phyloP scores from a whole-genome alignment of 2,888 invertebrate genomes.

The Monochamus alternatus region DNA sequence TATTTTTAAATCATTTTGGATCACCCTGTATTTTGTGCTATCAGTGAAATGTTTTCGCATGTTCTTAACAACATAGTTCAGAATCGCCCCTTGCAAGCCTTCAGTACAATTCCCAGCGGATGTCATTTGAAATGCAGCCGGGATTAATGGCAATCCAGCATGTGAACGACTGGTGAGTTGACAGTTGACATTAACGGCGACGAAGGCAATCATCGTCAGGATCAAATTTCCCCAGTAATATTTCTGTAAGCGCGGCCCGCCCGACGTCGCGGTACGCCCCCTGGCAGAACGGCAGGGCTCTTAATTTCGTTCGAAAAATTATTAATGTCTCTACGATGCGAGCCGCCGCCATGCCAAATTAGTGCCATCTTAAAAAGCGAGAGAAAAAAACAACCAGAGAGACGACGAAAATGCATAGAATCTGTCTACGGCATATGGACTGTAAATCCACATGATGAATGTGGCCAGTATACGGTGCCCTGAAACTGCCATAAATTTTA shows the following conservation, averaged over 20 bases:
- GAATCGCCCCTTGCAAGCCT: neutral
- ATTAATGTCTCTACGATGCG: conserved; percentile 33
- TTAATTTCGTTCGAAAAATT: conserved; percentile 33
- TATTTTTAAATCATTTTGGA: too few species aligned
- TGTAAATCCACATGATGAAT: conserved; percentile 39
- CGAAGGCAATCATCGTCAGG: conserved; percentile 28
- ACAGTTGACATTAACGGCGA: conserved; percentile 25
- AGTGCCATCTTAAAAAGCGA: conserved; percentile 28
- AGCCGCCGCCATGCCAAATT: conserved; percentile 39
- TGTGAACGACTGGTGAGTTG: conserved; percentile 8
- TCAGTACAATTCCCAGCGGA: neutral
- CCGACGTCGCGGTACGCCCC: conserved; percentile 24
- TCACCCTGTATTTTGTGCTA: too few species aligned
- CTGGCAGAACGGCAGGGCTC: conserved; percentile 22
- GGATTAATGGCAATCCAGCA: neutral
- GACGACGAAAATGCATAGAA: conserved; percentile 37
- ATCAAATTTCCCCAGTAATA: conserved; percentile 31
- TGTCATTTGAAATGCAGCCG: neutral
- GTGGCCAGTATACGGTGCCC: conserved; percentile 17
- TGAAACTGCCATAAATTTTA: conserved; percentile 33
- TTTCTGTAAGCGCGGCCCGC: conserved; percentile 33
- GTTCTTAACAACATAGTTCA: too few species aligned
- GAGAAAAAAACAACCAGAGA: conserved; percentile 15
- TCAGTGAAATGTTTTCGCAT: too few species aligned
- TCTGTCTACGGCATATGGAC: conserved; percentile 35